Percentiles rank a stretch among this genome's conserved stretches.
Conservation (phyloP, 2,888 invertebrate species). For the Euphydryas editha region DNA sequence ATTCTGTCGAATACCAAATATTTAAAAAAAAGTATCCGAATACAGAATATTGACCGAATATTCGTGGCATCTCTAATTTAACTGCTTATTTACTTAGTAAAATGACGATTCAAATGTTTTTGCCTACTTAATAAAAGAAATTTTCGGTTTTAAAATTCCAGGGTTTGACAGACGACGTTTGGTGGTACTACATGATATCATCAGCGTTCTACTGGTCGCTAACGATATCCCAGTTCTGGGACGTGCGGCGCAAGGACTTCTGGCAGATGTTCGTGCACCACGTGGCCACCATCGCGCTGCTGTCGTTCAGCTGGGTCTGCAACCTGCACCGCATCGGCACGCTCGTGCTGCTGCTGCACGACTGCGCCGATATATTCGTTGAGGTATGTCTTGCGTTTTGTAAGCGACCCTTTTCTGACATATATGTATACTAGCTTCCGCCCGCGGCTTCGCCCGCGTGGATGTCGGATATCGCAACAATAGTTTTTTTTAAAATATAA, state of each 20-base stretch:
- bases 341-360: conserved; percentile 93
- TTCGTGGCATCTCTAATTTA: too few species aligned
- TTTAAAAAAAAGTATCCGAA: too few species aligned
- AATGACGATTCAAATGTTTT: too few species aligned
- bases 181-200: conserved; percentile 99
- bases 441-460: too few species aligned
- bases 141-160: too few species aligned
- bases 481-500: too few species aligned
- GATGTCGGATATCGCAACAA: too few species aligned
- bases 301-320: conserved; percentile 95
- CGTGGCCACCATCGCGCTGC: conserved; percentile 94
- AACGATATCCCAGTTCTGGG: conserved; percentile 96
- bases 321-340: conserved; percentile 91
- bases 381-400: conserved; percentile 82
- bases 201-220: conserved; percentile 98
- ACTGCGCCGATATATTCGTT: conserved; percentile 94
- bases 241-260: conserved; percentile 96
- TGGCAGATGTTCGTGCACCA: conserved; percentile 98
- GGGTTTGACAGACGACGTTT: conserved; percentile 91
- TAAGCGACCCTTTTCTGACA: neutral
- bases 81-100: too few species aligned
- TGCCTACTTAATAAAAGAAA: too few species aligned
- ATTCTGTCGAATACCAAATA: too few species aligned
- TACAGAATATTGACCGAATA: too few species aligned
- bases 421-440: too few species aligned